Percentiles rank a stretch among this genome's conserved stretches.
These are phyloP conservation scores for Andrena cerasifolii DNA, from an alignment of 1,140 invertebrate species.

Conservation along the genomic window DNA sequence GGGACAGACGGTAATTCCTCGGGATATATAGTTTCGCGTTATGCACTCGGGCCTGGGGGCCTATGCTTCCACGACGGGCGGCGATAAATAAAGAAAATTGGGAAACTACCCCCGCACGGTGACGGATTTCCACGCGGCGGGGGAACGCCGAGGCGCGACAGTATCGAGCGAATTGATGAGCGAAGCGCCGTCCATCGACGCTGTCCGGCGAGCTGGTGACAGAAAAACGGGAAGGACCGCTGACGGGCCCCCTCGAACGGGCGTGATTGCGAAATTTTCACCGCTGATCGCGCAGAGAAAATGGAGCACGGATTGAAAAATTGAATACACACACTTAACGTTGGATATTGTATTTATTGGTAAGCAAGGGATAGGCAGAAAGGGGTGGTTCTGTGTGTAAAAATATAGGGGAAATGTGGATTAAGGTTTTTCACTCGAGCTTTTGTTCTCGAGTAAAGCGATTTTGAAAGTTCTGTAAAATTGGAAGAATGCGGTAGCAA, in stretches of 20 bases:
- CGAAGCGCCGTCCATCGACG: slow-evolving; percentile 3
- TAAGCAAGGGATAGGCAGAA: no score
- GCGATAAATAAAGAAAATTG: slow-evolving; percentile 48
- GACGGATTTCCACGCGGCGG: slow-evolving; percentile 34
- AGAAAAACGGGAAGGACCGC: slow-evolving; percentile 36
- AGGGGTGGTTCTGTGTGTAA: no score
- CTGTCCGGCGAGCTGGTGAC: background rate
- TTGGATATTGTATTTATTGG: no score
- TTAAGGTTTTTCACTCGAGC: no score
- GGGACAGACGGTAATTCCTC: slow-evolving; percentile 51
- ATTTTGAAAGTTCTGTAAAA: no score
- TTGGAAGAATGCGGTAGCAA: no score
- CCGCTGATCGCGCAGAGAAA: background rate
- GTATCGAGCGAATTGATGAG: slow-evolving; percentile 33
- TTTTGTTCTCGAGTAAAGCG: no score
- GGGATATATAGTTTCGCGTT: slow-evolving; percentile 35
- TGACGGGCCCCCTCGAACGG: slow-evolving; percentile 2
- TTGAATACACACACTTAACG: background rate
- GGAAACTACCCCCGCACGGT: slow-evolving; percentile 29
- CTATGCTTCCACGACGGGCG: slow-evolving; percentile 28
- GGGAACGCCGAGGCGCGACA: slow-evolving; percentile 37
- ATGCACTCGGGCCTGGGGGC: slow-evolving; percentile 11
- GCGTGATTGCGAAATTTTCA: slow-evolving; percentile 37
- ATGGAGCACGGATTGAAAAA: slow-evolving; percentile 1
- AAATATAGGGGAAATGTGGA: no score